These are phyloP conservation scores for Zaprionus capensis DNA, from an alignment of 1,140 invertebrate species.

Conservation along the genomic window DNA sequence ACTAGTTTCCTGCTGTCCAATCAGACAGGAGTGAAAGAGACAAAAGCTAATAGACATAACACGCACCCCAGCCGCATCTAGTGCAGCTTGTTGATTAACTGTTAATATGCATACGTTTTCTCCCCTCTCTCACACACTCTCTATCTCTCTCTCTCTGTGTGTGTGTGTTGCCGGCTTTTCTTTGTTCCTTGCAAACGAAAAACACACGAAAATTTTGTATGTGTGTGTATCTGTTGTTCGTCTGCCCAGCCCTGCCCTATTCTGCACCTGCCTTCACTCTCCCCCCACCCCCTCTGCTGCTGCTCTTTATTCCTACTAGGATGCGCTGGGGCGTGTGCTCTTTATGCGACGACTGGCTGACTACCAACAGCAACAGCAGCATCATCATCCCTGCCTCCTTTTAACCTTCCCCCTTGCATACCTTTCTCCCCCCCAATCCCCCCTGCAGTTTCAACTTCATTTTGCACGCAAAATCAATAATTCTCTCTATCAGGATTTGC, in stretches of 20 bases:
- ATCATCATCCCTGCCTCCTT: neutral
- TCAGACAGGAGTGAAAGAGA: conserved; percentile 23
- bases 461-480: conserved; percentile 75
- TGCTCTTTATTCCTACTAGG: conserved; percentile 1
- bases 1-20: conserved; percentile 34
- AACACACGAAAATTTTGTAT: conserved; percentile 18
- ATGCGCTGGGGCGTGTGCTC: conserved; percentile 35
- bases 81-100: neutral
- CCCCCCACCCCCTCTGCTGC: neutral
- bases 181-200: conserved; percentile 38
- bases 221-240: conserved; percentile 61
- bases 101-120: conserved; percentile 1
- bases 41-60: conserved; percentile 41
- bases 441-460: conserved; percentile 52
- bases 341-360: conserved; percentile 35
- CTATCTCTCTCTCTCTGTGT: neutral
- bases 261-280: conserved; percentile 16
- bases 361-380: neutral
- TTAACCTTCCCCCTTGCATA: too few relatives aligned
- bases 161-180: conserved; percentile 19
- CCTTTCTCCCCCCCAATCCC: conserved; percentile 1
- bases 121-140: too few relatives aligned
- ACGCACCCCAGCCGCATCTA: conserved; percentile 20
- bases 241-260: neutral
- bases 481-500: conserved; percentile 75